Evolutionary conservation across 2,797 vertebrate genomes (phyloP).

Genomic region (Gymnoscopelus braueri): DNA sequence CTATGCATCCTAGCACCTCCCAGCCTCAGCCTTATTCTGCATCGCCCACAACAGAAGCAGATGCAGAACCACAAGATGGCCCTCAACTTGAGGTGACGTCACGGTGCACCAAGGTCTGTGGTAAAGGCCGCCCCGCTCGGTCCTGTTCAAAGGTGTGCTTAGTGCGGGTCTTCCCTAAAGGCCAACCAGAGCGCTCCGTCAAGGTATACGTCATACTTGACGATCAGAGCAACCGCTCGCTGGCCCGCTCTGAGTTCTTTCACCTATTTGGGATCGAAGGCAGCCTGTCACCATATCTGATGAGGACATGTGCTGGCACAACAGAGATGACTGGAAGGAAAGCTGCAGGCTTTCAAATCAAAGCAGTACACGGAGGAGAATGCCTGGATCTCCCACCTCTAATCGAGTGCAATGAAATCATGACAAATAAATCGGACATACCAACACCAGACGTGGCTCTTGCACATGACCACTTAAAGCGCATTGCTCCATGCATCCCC

Average conservation of each 20-base stretch:
- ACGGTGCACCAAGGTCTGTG: too few species aligned
- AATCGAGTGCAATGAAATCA: conserved; percentile 18
- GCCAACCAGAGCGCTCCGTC: conserved; percentile 1
- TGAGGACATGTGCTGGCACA: conserved; percentile 30
- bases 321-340: conserved; percentile 40
- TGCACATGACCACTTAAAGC: conserved; percentile 27
- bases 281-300: conserved; percentile 26
- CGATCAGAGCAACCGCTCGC: too few species aligned
- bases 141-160: conserved; percentile 11
- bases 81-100: too few species aligned
- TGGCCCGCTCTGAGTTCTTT: too few species aligned
- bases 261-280: not conserved
- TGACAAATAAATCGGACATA: conserved; percentile 38
- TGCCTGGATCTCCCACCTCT: conserved; percentile 17
- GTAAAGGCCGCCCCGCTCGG: too few species aligned
- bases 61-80: too few species aligned
- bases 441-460: conserved; percentile 34
- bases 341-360: conserved; percentile 32
- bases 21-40: too few species aligned
- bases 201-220: not conserved
- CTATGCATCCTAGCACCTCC: too few species aligned
- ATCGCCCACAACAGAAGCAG: too few species aligned
- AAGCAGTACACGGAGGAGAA: conserved; percentile 7
- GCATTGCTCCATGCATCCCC: conserved; percentile 33
- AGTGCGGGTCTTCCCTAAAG: conserved; percentile 25